Base-by-base conservation (phyloP, 2,888 invertebrate genomes). In the Trachelus tabidus region DNA sequence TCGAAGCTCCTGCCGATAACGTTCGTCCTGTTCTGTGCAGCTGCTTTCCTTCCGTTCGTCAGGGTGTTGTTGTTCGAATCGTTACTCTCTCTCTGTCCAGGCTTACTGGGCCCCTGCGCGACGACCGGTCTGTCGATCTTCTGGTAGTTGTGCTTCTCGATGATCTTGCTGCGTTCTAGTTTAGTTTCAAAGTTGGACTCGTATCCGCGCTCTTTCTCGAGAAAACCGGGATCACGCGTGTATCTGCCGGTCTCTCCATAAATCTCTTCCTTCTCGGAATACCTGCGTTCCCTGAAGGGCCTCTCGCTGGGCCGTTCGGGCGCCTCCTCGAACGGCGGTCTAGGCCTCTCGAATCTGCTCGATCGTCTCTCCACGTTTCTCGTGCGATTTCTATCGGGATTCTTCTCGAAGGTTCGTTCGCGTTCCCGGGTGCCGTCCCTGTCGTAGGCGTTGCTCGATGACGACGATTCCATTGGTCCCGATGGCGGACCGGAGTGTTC, bases 1-100 rank as follows among this genome's bases (percentile, higher is more conserved):
- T 94, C 95, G 86, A 91, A 84, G 31, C 87, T 83, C 11, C 89
- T 81, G 0, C 88, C 88, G 0, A 87, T 87, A 34, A 87, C 83
- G 94, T 94, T 89, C 93, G 92, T 76, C 92, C 93, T n/a, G 91
- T 88, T 91, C 33, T 33, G 69, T 11, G 69, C 30, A 69, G 30
- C 31, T 11, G 11, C 30, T 92, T 94, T 87, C 82, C 89, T 79
- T 76, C 88, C 82, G 91, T 93, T 81, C 92, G 88, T 90, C 77
- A 90, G 69, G 0, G 86, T 91, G 73, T 90, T 91, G 71, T 91
- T 91, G 69, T 91, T 91, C 1, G 87, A 86, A 68, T 91, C 91
- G 75, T 89, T 90, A 0, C 86, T 84, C 35, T 89, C 89, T 78
- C 69, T 74, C 76, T 76, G 79, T 34, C 30, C 77, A 71, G 0